Evolutionary conservation across 2,888 invertebrate species (phyloP), one percentile per base, ranked within the genome.

Genomic region (Aromia moschata): DNA sequence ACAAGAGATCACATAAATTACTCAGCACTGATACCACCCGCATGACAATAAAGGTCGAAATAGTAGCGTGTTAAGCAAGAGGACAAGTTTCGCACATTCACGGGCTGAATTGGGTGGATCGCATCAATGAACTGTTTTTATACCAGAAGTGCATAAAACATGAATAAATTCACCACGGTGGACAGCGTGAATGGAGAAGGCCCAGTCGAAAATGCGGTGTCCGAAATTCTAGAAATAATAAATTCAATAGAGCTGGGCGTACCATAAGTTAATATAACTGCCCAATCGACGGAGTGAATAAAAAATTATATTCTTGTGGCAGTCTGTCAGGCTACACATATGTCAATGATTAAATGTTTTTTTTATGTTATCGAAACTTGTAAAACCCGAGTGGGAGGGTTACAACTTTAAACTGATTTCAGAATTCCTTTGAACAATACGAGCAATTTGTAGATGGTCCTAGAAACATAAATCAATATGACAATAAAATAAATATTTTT

Each of bases 131-230:
- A 52, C 52, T 52, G 63, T 25, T 33, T 63, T 45, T 54, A 56
- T 60, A 58, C 51, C 30, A 36, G 47, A 43, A 63, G 63, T 63
- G 63, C 60, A 63, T 63, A 57, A 63, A 63, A 60, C 57, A 15
- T 41, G 57, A 46, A 58, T 63, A 58, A 57, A 63, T 63, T 63
- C 45, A 60, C 52, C 44, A 55, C 54, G 56, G 46, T 58, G 59
- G 57, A 56, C 62, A 55, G 44, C 33, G 17, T 52, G 41, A 52
- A 52, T 37, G 17, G 41, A 52, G 11, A 3, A 25, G 17, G 10
- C 1, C 25, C 38, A 49, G 38, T 38, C 30, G 38, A 25, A 3
- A 25, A 25, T 25, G 3, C 7, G 3, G 25, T 25, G 7, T 25
- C 7, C 7, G 25, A 25, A 25, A 25, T 25, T 25, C 25, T 7